Evolutionary conservation across 2,888 invertebrate species (phyloP).

Genomic region (Scaptomyza caliginosa): DNA sequence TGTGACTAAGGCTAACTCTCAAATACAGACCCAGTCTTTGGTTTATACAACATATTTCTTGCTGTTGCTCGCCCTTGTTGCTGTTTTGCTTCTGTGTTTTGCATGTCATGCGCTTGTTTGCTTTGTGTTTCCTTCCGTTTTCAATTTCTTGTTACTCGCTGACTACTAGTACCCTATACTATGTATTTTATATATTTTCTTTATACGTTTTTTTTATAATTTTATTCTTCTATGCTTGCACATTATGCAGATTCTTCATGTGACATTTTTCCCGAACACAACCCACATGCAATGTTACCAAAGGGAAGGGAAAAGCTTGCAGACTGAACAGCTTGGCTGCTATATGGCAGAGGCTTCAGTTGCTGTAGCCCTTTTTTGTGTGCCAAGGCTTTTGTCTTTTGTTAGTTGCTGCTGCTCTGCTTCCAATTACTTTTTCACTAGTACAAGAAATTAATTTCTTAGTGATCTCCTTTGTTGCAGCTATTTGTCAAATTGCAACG

Average conservation of each 20-base stretch:
- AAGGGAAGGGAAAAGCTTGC: background rate
- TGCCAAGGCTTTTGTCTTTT: constrained; percentile 53
- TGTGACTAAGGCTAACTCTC: constrained; percentile 13
- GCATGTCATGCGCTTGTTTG: constrained; percentile 77
- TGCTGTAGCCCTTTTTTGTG: constrained; percentile 31
- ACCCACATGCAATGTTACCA: constrained; percentile 2
- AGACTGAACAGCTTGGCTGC: background rate
- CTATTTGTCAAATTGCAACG: constrained; percentile 45
- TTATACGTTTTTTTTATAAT: constrained; percentile 3
- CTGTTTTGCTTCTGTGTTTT: constrained; percentile 59
- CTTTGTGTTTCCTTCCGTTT: constrained; percentile 73
- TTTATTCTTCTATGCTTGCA: constrained; percentile 42
- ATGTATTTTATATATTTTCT: background rate
- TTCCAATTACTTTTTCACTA: constrained; percentile 43
- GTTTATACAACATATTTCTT: constrained; percentile 24
- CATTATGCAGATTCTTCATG: constrained; percentile 52
- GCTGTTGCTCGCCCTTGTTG: constrained; percentile 5
- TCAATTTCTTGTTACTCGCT: constrained; percentile 66
- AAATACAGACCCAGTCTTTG: constrained; percentile 11
- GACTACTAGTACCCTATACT: constrained; percentile 14
- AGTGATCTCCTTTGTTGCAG: constrained; percentile 25
- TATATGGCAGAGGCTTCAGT: constrained; percentile 10
- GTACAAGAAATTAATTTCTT: constrained; percentile 52
- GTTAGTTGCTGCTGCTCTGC: constrained; percentile 1
- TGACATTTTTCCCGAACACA: constrained; percentile 46